Conservation (phyloP, 1,140 invertebrate genomes). For the Eufriesea mexicana region DNA sequence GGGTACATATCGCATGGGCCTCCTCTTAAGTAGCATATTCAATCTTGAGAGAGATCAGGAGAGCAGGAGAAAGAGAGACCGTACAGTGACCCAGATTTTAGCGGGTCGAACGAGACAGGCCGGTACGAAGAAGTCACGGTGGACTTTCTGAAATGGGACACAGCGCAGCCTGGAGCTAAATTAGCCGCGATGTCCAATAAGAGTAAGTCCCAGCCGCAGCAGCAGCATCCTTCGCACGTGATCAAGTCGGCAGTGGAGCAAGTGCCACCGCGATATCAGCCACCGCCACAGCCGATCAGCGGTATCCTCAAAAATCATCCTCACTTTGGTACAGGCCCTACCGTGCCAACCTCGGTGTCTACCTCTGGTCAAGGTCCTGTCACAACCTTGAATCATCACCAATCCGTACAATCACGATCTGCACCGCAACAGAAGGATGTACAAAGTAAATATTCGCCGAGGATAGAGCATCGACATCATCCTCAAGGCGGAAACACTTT, state of each 20-base stretch:
- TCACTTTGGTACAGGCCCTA: slow-evolving; percentile 67
- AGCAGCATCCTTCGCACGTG: slow-evolving; percentile 71
- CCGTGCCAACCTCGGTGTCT: slow-evolving; percentile 72
- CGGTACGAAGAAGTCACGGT: slow-evolving; percentile 57
- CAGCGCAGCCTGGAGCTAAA: slow-evolving; percentile 76
- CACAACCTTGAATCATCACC: slow-evolving; percentile 71
- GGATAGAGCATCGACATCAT: slow-evolving; percentile 73
- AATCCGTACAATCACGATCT: slow-evolving; percentile 74
- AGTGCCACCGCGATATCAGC: slow-evolving; percentile 86
- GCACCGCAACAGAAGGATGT: slow-evolving; percentile 77
- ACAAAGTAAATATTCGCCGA: slow-evolving; percentile 75
- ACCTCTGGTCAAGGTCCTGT: slow-evolving; percentile 69
- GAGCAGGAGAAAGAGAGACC: slow-evolving; percentile 33
- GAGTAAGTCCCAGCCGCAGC: slow-evolving; percentile 78
- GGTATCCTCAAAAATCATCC: slow-evolving; percentile 84
- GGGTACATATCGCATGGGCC: slow-evolving; percentile 31
- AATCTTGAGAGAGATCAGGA: slow-evolving; percentile 37
- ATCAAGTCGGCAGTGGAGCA: slow-evolving; percentile 72
- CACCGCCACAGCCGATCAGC: slow-evolving; percentile 84
- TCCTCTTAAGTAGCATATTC: slow-evolving; percentile 28
- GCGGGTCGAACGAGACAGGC: slow-evolving; percentile 65
- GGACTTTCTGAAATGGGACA: slow-evolving; percentile 79
- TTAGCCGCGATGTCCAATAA: slow-evolving; percentile 82
- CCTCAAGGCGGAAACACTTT: slow-evolving; percentile 54
- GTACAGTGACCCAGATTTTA: slow-evolving; percentile 74